These are phyloP conservation scores for Scaptomyza montana DNA, from an alignment of 1,140 invertebrate genomes.

Conservation along the genomic window DNA sequence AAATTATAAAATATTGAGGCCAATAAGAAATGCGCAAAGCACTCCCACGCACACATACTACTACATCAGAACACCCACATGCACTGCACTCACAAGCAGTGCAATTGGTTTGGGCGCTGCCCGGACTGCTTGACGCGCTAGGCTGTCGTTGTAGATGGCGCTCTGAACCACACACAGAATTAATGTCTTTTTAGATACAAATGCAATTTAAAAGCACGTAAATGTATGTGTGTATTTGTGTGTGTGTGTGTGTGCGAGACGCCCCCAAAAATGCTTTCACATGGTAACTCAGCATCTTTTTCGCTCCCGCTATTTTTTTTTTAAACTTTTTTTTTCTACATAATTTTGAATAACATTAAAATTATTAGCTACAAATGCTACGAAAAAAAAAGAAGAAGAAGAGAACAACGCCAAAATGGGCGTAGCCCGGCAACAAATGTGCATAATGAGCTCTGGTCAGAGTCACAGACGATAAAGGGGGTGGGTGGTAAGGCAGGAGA, in stretches of 20 bases:
- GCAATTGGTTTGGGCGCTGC: conserved; percentile 8
- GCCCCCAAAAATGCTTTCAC: conserved; percentile 66
- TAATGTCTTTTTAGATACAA: conserved; percentile 78
- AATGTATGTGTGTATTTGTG: conserved; percentile 9
- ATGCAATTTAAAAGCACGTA: conserved; percentile 69
- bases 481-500: too few relatives aligned
- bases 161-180: conserved; percentile 53
- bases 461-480: conserved; percentile 21
- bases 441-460: conserved; percentile 81
- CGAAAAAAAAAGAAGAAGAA: conserved; percentile 26
- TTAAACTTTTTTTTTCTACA: conserved; percentile 59
- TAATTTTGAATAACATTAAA: conserved; percentile 83
- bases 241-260: conserved; percentile 22
- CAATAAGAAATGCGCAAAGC: conserved; percentile 72
- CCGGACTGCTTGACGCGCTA: conserved; percentile 32
- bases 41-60: conserved; percentile 20
- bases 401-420: conserved; percentile 10
- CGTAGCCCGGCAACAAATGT: conserved; percentile 72
- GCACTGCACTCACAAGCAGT: conserved; percentile 33
- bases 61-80: conserved; percentile 7
- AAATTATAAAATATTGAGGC: conserved; percentile 82
- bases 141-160: conserved; percentile 32
- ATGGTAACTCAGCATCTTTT: conserved; percentile 42
- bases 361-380: conserved; percentile 79
- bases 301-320: background rate